These are phyloP conservation scores for Mastigias papua DNA, from an alignment of 30 jellyfish, hydroid and myxozoan genomes.

Conservation along the genomic window DNA sequence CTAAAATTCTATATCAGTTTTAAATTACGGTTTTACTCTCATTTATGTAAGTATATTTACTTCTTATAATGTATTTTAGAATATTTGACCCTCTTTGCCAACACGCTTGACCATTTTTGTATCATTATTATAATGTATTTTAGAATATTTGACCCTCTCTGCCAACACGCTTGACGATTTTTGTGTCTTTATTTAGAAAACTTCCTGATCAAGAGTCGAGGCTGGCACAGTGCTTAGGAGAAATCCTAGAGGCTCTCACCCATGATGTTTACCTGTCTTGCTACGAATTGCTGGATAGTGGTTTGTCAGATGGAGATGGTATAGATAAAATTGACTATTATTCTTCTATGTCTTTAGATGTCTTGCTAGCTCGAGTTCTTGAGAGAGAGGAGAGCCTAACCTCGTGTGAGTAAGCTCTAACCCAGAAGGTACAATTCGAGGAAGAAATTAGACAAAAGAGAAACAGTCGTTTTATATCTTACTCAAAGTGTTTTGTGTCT, in stretches of 20 bases:
- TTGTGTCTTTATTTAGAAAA: constrained; percentile 12
- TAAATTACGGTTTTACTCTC: no score
- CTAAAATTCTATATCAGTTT: no score
- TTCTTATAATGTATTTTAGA: not conserved
- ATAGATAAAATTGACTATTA: not conserved
- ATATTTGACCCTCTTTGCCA: not conserved
- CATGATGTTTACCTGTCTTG: constrained; percentile 18
- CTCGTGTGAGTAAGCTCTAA: not conserved
- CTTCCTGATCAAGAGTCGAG: constrained; percentile 57
- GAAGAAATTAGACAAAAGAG: not conserved
- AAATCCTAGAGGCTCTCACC: constrained; percentile 11
- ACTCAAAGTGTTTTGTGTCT: no score
- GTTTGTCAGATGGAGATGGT: not conserved
- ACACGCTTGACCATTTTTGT: not conserved
- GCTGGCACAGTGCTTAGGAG: constrained; percentile 32
- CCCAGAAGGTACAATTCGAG: not conserved
- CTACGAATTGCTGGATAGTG: not conserved
- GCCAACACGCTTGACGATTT: no score
- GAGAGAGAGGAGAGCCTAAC: not conserved
- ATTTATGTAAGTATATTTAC: no score
- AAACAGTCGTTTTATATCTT: not conserved
- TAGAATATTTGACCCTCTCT: not conserved
- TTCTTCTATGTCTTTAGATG: not conserved
- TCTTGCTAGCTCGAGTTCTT: not conserved
- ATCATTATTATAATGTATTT: not conserved